Evolutionary conservation across 2,113 vertebrate species (phyloP).

Genomic region (Laticauda colubrina): DNA sequence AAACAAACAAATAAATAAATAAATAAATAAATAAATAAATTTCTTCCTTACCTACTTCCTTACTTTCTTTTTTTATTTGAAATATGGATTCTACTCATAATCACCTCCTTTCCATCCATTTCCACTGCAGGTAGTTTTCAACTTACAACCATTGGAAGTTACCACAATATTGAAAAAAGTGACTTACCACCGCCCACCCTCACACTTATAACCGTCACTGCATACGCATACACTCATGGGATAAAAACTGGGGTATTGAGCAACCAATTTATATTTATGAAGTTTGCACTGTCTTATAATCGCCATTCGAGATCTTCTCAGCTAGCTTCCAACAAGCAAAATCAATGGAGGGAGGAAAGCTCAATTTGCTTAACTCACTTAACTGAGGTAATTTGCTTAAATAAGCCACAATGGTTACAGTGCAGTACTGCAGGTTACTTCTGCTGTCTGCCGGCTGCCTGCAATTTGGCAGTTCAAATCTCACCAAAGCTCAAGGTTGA

Average conservation of each 20-base stretch:
- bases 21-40: background rate
- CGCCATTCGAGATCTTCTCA: background rate
- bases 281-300: background rate
- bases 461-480: too few relatives aligned
- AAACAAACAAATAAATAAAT: too few relatives aligned
- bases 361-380: background rate
- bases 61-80: slow-evolving; percentile 32
- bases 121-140: background rate
- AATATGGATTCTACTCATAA: slow-evolving; percentile 31
- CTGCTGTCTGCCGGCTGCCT: too few relatives aligned
- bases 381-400: background rate
- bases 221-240: background rate
- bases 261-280: background rate
- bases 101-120: slow-evolving; percentile 16
- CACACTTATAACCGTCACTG: background rate
- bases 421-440: too few relatives aligned
- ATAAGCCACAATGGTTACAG: too few relatives aligned
- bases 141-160: background rate
- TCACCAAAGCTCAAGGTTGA: too few relatives aligned
- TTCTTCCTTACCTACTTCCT: slow-evolving; percentile 21
- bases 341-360: background rate
- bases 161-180: background rate
- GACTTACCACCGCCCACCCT: background rate
- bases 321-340: background rate
- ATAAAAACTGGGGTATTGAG: background rate